phyloP scores from a whole-genome alignment of 2,888 invertebrate species.

The Zhengitettix transpicula region DNA sequence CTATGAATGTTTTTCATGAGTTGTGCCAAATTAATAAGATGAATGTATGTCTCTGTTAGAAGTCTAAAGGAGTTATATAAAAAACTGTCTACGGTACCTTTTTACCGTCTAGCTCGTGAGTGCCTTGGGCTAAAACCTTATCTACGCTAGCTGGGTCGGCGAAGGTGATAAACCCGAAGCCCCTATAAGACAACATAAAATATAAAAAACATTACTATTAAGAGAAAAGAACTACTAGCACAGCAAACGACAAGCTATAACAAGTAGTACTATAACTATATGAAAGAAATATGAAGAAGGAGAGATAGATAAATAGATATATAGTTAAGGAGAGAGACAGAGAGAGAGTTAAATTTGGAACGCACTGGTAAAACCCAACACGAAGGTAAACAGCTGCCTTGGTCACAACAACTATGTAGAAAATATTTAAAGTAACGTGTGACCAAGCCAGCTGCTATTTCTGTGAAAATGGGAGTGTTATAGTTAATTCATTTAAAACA shows the following conservation, averaged over 20 bases:
- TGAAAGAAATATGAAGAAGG: background rate
- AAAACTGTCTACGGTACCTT: slow-evolving; percentile 48
- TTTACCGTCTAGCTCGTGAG: slow-evolving; percentile 99
- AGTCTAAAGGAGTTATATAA: background rate
- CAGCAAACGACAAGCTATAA: slow-evolving; percentile 4
- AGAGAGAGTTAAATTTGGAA: background rate
- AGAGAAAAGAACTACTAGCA: slow-evolving; percentile 11
- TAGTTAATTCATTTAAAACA: background rate
- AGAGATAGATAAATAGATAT: slow-evolving; percentile 7
- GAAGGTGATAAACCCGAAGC: slow-evolving; percentile 99
- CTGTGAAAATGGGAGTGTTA: too few relatives aligned
- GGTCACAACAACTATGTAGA: slow-evolving; percentile 4
- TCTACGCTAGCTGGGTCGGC: slow-evolving; percentile 96
- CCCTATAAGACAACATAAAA: slow-evolving; percentile 48
- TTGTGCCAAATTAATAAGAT: too few relatives aligned
- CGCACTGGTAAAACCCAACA: too few relatives aligned
- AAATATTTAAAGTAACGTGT: background rate
- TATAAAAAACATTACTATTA: slow-evolving; percentile 12
- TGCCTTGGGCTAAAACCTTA: slow-evolving; percentile 95
- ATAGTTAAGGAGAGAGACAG: slow-evolving; percentile 1
- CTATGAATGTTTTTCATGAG: too few relatives aligned
- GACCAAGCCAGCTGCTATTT: too few relatives aligned
- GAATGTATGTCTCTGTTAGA: too few relatives aligned
- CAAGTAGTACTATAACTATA: background rate
- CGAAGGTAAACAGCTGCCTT: background rate